These are phyloP conservation scores for Ctenosaura bakeri DNA, from an alignment of 2,797 vertebrate genomes.

Conservation along the genomic window DNA sequence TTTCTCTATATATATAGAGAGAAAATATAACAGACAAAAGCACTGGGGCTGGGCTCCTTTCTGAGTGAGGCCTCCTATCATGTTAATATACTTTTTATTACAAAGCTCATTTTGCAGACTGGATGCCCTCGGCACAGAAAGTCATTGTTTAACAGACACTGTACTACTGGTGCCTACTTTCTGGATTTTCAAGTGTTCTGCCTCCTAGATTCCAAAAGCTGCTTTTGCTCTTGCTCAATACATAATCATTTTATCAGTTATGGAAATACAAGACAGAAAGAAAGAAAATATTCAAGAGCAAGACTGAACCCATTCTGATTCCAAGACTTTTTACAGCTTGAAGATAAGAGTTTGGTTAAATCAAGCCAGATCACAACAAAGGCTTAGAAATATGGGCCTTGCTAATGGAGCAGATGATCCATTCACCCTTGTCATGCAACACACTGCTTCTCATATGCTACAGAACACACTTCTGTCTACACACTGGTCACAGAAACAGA, in stretches of 20 bases:
- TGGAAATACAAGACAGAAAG: neutral
- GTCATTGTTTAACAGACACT: neutral
- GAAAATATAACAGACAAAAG: neutral
- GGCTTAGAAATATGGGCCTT: neutral
- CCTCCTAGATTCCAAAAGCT: neutral
- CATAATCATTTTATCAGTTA: neutral
- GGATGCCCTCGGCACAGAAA: neutral
- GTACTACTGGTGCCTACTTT: neutral
- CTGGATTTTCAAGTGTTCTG: neutral
- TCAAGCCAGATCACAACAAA: neutral
- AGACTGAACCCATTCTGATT: neutral
- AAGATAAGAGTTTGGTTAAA: neutral
- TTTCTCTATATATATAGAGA: too few relatives aligned
- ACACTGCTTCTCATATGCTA: constrained; percentile 3
- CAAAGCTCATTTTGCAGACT: neutral
- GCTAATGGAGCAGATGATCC: neutral
- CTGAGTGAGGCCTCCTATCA: neutral
- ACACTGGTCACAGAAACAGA: neutral
- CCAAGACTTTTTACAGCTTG: neutral
- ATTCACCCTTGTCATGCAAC: neutral
- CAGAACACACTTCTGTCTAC: neutral
- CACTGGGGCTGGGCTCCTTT: neutral
- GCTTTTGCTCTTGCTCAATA: neutral
- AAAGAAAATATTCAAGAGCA: neutral
- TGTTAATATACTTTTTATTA: neutral